phyloP scores from a whole-genome alignment of 2,888 invertebrate species.

The Thelaira solivaga region DNA sequence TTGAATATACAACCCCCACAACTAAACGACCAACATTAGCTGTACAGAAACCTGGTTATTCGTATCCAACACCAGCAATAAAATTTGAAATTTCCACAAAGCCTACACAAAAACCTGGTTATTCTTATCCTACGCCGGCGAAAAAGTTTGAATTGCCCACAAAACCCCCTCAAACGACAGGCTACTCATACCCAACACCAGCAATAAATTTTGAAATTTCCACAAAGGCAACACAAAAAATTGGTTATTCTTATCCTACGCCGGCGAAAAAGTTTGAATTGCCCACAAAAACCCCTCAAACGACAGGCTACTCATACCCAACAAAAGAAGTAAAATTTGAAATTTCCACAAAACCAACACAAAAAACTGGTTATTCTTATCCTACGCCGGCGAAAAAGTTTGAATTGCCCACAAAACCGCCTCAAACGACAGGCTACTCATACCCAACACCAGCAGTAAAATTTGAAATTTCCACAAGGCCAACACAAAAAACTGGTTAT shows the following conservation, averaged over 20 bases:
- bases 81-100: slow-evolving; percentile 62
- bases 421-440: neutral
- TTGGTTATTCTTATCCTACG: slow-evolving; percentile 41
- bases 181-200: slow-evolving; percentile 67
- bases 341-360: slow-evolving; percentile 47
- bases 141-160: slow-evolving; percentile 60
- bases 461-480: slow-evolving; percentile 43
- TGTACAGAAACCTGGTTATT: slow-evolving; percentile 65
- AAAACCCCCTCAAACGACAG: slow-evolving; percentile 47
- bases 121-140: slow-evolving; percentile 65
- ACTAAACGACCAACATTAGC: too few species aligned
- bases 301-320: slow-evolving; percentile 64
- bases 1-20: slow-evolving; percentile 28
- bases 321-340: slow-evolving; percentile 64
- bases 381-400: slow-evolving; percentile 65
- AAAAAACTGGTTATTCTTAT: slow-evolving; percentile 63
- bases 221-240: slow-evolving; percentile 46
- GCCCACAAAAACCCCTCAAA: slow-evolving; percentile 38
- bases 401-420: slow-evolving; percentile 37
- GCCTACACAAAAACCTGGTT: slow-evolving; percentile 57
- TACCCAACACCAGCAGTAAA: neutral
- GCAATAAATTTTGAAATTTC: slow-evolving; percentile 64
- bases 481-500: slow-evolving; percentile 55
- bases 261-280: slow-evolving; percentile 40
- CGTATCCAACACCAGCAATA: slow-evolving; percentile 66